Evolutionary conservation across 30 jellyfish, hydroid and myxozoan genomes (phyloP), one percentile per base, ranked within the genome.

Genomic region (Turritopsis dohrnii): DNA sequence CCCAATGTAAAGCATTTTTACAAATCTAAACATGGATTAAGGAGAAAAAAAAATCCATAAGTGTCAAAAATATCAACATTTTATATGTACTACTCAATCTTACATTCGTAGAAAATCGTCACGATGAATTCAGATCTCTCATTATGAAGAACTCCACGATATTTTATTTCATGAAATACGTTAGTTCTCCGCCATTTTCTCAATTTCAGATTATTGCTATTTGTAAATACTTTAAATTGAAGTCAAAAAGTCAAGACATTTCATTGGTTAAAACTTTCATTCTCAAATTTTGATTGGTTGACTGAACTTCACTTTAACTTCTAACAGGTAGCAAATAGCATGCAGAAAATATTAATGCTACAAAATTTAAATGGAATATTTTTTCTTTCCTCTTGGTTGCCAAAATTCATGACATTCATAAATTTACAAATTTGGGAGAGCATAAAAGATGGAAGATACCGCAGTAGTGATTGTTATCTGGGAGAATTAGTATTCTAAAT

Each of bases 1-100:
- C 71, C 53, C 85, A 77, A 77, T 77, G 85, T 25, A 77, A 77
- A 53, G 72, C 85, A 77, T 77, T 66, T 77, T 77, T 30, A 60
- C 30, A 77, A 29, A 13, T 41, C 60, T 41, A 41, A 41, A 41
- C 60, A 13, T 41, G 60, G 13, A 41, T 13, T 41, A 41, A 13
- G 5, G 60, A 41, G 60, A 41, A 41, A 41, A 41, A 13, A 41
- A 3, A 41, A 3, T 41, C 13, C 9, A 41, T 41, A 41, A 41
- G 60, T 41, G 60, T 13, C 9, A 13, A 41, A 41, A 41, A 41
- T 41, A 41, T 13, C 9, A 41, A 41, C 60, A 41, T 13, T 41
- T 5, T 41, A 5, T 41, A 3, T 41, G 5, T 13, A 5, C 60
- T 41, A 41, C 13, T 13, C 60, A 41, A 41, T 3, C 60, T 41